Evolutionary conservation across 2,113 vertebrate genomes (phyloP).

Genomic region (Ptilonorhynchus violaceus): DNA sequence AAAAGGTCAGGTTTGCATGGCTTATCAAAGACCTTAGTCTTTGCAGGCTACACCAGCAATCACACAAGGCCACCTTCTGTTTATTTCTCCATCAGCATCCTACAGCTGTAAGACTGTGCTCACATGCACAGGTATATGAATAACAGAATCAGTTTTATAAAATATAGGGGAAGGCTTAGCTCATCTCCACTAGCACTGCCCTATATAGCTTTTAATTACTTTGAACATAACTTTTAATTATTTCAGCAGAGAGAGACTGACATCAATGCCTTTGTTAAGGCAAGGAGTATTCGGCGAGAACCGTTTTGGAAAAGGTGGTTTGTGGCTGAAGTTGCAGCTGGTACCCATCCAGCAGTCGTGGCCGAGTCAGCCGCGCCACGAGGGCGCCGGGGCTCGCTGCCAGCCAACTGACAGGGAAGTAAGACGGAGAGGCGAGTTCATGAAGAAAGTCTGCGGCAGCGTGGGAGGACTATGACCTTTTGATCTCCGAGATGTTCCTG

Average conservation of each 20-base stretch:
- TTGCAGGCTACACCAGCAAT: neutral
- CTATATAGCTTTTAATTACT: neutral
- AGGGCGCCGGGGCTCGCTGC: neutral
- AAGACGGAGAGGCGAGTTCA: neutral
- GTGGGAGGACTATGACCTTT: conserved; percentile 63
- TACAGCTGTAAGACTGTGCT: neutral
- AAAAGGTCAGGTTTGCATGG: neutral
- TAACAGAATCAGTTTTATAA: neutral
- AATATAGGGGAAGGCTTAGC: neutral
- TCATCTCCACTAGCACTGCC: neutral
- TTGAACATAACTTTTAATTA: neutral
- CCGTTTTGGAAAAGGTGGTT: neutral
- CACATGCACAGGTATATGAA: neutral
- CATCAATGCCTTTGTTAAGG: too few relatives aligned
- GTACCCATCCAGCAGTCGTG: neutral
- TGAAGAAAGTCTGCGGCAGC: conserved; percentile 2
- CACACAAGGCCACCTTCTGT: neutral
- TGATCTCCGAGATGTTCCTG: conserved; percentile 42
- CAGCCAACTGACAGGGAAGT: neutral
- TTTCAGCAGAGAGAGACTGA: neutral
- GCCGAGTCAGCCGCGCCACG: accelerated
- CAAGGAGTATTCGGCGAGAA: neutral
- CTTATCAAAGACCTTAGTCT: neutral
- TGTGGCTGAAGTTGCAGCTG: neutral
- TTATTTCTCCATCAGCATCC: neutral